Evolutionary conservation across 1,140 invertebrate species (phyloP), one percentile per base, ranked within the genome.

Genomic region (Drosophila persimilis): DNA sequence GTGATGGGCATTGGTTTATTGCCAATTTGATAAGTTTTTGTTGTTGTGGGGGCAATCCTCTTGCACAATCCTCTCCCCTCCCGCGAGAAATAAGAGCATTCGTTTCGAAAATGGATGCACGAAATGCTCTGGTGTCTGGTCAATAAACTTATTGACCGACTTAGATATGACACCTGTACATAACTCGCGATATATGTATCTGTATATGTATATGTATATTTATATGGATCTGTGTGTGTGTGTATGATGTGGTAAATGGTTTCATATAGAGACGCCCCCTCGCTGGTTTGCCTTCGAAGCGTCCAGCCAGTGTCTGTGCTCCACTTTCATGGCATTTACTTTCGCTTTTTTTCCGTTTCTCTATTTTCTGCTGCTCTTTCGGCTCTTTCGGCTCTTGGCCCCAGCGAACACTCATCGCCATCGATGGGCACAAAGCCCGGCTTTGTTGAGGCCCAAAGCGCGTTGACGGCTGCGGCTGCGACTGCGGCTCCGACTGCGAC

Each of bases 81-180:
- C 3, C 22, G n/a, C 22, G n/a, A 35, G 24, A 56, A 72, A 65
- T 61, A 35, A 64, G 60, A 62, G 73, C 70, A 69, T 75, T 78
- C 41, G 75, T 81, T 77, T 59, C 73, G 64, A 81, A 77, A 74
- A 64, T 77, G 31, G 63, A 62, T 65, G 62, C 70, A 69, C 61
- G 61, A 62, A 62, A 62, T 39, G 35, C 11, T 35, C 7, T 8
- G 35, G 35, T 35, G 3, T 26, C 50, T 81, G 81, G 81, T 86
- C 83, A 86, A 86, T 86, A 86, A 85, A 86, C 81, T 86, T 86
- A 86, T 78, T 86, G 81, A 86, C 81, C 81, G 81, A 86, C 70
- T 81, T 86, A 73, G 48, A 73, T 66, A 54, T 60, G 47, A 70
- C 60, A 70, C 76, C 58, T 60, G 56, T 26, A 50, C 46, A 39